Percentiles rank a stretch among this genome's conserved stretches.
These are phyloP conservation scores for Hippolais icterina DNA, from an alignment of 2,113 vertebrate species.

Conservation along the genomic window DNA sequence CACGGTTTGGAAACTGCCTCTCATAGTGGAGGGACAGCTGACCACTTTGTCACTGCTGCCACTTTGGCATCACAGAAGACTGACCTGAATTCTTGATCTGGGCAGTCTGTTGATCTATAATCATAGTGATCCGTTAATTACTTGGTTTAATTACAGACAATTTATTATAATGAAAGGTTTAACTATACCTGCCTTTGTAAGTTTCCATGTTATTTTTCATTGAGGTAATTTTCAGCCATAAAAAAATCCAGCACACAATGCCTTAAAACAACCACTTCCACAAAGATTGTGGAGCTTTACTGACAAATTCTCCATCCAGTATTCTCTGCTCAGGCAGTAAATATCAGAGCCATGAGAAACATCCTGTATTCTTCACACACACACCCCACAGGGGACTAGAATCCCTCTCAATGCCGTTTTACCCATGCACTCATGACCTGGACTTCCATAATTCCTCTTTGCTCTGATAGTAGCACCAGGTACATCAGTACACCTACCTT, in stretches of 20 bases:
- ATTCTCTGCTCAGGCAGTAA: neutral
- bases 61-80: neutral
- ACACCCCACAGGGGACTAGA: neutral
- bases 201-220: neutral
- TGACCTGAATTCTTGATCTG: constrained; percentile 27
- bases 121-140: neutral
- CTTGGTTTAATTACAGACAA: neutral
- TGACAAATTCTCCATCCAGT: neutral
- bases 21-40: neutral
- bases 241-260: neutral
- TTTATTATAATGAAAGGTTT: constrained; percentile 1
- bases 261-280: neutral
- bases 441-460: neutral
- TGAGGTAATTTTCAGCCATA: neutral
- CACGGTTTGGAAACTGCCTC: neutral
- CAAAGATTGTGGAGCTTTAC: neutral
- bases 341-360: neutral
- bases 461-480: neutral
- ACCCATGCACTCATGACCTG: neutral
- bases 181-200: neutral
- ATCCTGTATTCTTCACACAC: neutral
- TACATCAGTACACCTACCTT: neutral
- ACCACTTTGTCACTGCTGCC: neutral
- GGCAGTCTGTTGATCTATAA: neutral
- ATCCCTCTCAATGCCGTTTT: neutral